These are phyloP conservation scores for Pantherophis alleghaniensis DNA, from an alignment of 2,797 vertebrate genomes.

Conservation along the genomic window DNA sequence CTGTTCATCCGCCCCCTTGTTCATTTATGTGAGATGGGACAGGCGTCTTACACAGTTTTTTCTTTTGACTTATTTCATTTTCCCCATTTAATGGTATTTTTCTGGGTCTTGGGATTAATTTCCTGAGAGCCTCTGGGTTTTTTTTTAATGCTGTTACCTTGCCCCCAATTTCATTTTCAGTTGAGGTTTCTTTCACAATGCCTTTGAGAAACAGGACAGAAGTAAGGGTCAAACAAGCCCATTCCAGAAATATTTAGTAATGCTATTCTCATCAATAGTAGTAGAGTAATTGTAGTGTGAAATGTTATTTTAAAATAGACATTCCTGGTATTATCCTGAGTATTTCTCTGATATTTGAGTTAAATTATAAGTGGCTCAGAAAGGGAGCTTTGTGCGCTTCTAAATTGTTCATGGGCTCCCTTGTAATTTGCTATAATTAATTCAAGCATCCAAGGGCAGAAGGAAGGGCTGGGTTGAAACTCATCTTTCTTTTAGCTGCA, in stretches of 20 bases:
- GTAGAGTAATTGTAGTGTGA: neutral
- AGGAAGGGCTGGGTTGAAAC: conserved; percentile 65
- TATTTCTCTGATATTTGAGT: conserved; percentile 67
- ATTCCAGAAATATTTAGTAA: neutral
- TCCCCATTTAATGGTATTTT: neutral
- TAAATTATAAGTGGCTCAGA: conserved; percentile 71
- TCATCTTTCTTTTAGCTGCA: conserved; percentile 57
- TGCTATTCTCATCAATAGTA: neutral
- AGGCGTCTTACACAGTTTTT: neutral
- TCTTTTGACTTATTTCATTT: neutral
- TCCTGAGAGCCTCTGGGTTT: neutral
- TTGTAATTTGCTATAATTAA: conserved; percentile 80
- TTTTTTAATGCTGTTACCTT: neutral
- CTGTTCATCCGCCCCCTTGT: neutral
- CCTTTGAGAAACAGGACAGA: neutral
- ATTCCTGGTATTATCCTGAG: conserved; percentile 46
- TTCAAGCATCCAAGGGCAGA: conserved; percentile 72
- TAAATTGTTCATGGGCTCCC: conserved; percentile 67
- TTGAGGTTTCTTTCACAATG: neutral
- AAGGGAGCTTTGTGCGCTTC: conserved; percentile 69
- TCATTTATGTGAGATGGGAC: neutral
- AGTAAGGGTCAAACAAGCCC: neutral
- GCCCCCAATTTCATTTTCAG: neutral
- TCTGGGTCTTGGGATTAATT: neutral
- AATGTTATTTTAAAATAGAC: neutral